Evolutionary conservation across 2,888 invertebrate genomes (phyloP), one percentile per base, ranked within the genome.

Genomic region (Tridacna gigas): DNA sequence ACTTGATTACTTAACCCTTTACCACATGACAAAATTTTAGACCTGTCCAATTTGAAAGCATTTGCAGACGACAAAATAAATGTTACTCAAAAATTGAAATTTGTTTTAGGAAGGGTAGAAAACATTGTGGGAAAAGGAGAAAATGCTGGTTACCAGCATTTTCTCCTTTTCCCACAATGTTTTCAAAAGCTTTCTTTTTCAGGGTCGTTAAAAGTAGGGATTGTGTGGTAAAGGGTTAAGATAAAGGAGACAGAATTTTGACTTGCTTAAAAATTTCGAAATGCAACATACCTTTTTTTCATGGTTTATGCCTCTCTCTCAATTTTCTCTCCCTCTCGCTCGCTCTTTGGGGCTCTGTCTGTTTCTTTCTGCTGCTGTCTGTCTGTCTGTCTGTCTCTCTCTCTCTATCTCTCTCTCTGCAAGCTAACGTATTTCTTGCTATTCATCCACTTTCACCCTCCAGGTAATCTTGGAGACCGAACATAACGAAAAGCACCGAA

Each of bases 301-400:
- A n/a, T n/a, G n/a, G n/a, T n/a, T n/a, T n/a, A n/a, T n/a, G n/a
- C n/a, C n/a, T n/a, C n/a, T n/a, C n/a, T n/a, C n/a, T n/a, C n/a
- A n/a, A 18, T 60, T 1, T 60, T 9, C 65, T 65, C 65, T 26
- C 25, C 22, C 22, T 65, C 25, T 65, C 65, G 12, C 65, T 65
- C 65, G 12, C 65, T 65, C 65, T 65, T 22, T 65, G 15, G 12
- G 15, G 12, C 65, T 65, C 65, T 65, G 15, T 65, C 65, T 65
- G 15, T 65, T 22, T 65, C 65, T 65, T 22, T 65, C 65, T 65
- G 15, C n/a, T 22, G 12, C 65, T 65, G 15, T 65, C 65, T 65
- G 15, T 65, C 65, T 65, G 15, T 65, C 65, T 65, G 15, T 65
- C 65, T 65, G 15, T 65, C 65, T 65, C 65, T 65, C 65, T 65